A percentile compares a stretch with the other conserved stretches of the same genome.
Conservation (phyloP, 1,140 invertebrate genomes). For the Drosophila varians region DNA sequence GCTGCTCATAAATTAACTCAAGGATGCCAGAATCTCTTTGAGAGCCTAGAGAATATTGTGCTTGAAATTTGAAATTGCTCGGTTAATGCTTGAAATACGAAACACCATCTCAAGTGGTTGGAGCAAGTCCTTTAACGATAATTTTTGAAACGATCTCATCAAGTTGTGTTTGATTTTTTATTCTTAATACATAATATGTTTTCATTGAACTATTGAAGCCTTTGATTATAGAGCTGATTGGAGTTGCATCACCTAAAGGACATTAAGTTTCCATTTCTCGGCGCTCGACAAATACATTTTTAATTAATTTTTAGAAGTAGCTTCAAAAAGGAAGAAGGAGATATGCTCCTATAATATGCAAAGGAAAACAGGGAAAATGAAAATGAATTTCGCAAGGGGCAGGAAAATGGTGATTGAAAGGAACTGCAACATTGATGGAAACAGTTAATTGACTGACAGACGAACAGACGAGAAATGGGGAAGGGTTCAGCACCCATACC, state of each 20-base stretch:
- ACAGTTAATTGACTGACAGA: constrained; percentile 73
- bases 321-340: not conserved
- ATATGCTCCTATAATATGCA: constrained; percentile 8
- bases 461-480: constrained; percentile 30
- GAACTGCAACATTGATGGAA: constrained; percentile 61
- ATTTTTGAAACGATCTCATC: constrained; percentile 23
- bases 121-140: not conserved
- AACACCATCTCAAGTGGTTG: constrained; percentile 10
- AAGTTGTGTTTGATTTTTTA: constrained; percentile 9
- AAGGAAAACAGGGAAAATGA: constrained; percentile 37
- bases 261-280: not conserved
- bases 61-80: constrained; percentile 11
- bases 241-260: not conserved
- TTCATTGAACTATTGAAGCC: not conserved
- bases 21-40: constrained; percentile 16
- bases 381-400: constrained; percentile 28
- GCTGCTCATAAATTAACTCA: constrained; percentile 50
- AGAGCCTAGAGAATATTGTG: constrained; percentile 10
- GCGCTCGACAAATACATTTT: constrained; percentile 7
- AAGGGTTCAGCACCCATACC: constrained; percentile 1
- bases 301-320: constrained; percentile 24
- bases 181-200: not conserved
- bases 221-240: not conserved
- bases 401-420: constrained; percentile 28
- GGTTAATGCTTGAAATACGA: constrained; percentile 19